Base-by-base conservation (phyloP, 2,888 invertebrate genomes). In the Hypolimnas misippus region DNA sequence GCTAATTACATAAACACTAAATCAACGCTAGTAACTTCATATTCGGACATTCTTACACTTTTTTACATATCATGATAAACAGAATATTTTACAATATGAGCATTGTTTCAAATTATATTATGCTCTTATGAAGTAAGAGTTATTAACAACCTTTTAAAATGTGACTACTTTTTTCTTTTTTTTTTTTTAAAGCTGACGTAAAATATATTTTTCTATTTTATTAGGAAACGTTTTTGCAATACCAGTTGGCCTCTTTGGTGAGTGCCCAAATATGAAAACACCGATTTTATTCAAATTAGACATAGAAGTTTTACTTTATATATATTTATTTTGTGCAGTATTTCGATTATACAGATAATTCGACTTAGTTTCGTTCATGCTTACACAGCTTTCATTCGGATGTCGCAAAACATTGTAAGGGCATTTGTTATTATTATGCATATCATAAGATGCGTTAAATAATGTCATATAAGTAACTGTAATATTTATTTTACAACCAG, bases 241-340 rank as follows among this genome's bases (percentile, higher is more conserved):
- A 86, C 88, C 90, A 90, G 90, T 82, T 89, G 87, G 88, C 90
- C 89, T 87, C 89, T 67, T 81, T 90, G 91, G 92, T 92, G 91
- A 92, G 92, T 91, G 88, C 85, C 86, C 79, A 80, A 82, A 76
- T 54, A n/a, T 58, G 31, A 55, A 53, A 70, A 72, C 73, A 62
- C 58, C 57, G 60, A 50, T 55, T 67, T 73, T 69, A 73, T 77
- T 79, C 76, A 71, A 75, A 78, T 80, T 83, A 81, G 78, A 77
- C 75, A 57, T 81, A 81, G 78, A 60, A 52, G 25, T 78, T 78
- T 76, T 52, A 25, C n/a, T 38, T 58, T 61, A 29, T 70, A 66
- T 72, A 54, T 73, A 57, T 66, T 70, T 70, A 68, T 66, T 71
- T 73, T 73, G 73, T 74, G 71, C 73, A 61, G 29, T 62, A 70